These are phyloP conservation scores for Prochilodus magdalenae DNA, from an alignment of 2,113 vertebrate species.

Conservation along the genomic window DNA sequence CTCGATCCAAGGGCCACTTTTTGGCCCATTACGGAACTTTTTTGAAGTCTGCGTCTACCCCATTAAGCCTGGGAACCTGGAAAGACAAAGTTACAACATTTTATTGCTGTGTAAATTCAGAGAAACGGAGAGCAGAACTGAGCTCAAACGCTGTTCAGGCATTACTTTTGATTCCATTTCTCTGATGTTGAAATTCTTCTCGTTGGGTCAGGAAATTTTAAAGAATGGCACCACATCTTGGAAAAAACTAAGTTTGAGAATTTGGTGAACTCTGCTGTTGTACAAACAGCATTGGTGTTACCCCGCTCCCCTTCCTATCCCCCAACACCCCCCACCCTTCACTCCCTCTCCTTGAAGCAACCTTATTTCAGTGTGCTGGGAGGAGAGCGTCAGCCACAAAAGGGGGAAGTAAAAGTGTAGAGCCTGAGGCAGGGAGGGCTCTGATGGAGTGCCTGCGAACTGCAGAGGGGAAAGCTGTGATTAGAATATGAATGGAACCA, in stretches of 20 bases:
- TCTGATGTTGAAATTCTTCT: not conserved
- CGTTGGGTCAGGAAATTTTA: not conserved
- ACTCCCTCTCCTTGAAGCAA: slow-evolving; percentile 64
- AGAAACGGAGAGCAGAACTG: not conserved
- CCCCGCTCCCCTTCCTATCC: slow-evolving; percentile 53
- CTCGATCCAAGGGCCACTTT: slow-evolving; percentile 61
- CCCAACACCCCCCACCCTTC: no score
- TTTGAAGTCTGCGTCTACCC: slow-evolving; percentile 19
- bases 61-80: slow-evolving; percentile 9
- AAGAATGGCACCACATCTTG: not conserved
- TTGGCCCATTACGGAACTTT: slow-evolving; percentile 59
- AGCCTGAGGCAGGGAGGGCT: slow-evolving; percentile 85
- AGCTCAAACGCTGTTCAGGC: not conserved
- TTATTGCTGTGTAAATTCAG: not conserved
- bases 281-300: slow-evolving; percentile 44
- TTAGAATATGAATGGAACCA: slow-evolving; percentile 99
- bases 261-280: slow-evolving; percentile 32
- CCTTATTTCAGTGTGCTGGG: slow-evolving; percentile 78
- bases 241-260: slow-evolving; percentile 34
- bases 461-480: slow-evolving; percentile 98
- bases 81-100: not conserved
- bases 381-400: slow-evolving; percentile 79
- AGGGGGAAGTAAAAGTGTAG: slow-evolving; percentile 88
- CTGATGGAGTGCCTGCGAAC: slow-evolving; percentile 93
- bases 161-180: not conserved